A percentile compares a stretch with the other conserved stretches of the same genome.
Conservation (phyloP, 1,140 invertebrate species). For the Drosophila pectinifera region DNA sequence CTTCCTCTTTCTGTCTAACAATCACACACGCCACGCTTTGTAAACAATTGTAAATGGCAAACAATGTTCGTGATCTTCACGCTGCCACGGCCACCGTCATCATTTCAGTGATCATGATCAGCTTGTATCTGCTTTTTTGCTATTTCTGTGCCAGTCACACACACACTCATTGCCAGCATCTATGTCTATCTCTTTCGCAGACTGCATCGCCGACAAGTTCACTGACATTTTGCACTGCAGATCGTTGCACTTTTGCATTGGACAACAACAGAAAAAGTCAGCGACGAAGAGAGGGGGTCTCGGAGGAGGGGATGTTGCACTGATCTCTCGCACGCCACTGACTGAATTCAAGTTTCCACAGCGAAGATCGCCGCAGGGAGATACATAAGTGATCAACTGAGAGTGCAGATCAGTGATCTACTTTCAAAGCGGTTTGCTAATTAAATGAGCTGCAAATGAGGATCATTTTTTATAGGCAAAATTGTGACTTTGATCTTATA, state of each 20-base stretch:
- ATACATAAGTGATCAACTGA: conserved; percentile 8
- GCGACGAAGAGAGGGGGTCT: not conserved
- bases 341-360: conserved; percentile 38
- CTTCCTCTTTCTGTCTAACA: conserved; percentile 11
- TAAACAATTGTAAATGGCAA: conserved; percentile 60
- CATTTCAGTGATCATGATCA: conserved; percentile 37
- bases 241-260: conserved; percentile 78
- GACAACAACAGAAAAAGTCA: conserved; percentile 34
- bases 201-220: conserved; percentile 54
- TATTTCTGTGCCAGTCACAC: conserved; percentile 68
- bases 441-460: conserved; percentile 6
- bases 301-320: conserved; percentile 5
- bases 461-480: not conserved
- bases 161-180: conserved; percentile 2
- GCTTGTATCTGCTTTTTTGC: conserved; percentile 39
- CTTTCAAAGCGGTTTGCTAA: conserved; percentile 11
- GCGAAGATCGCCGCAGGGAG: conserved; percentile 1
- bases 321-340: conserved; percentile 49
- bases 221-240: conserved; percentile 79
- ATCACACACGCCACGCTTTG: conserved; percentile 50
- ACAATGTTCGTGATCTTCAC: conserved; percentile 66
- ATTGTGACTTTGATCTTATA: not conserved
- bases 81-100: conserved; percentile 64
- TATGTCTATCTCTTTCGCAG: conserved; percentile 20
- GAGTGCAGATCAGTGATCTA: conserved; percentile 26